phyloP scores from a whole-genome alignment of 2,113 vertebrate genomes.

The Neolamprologus falcicula region DNA sequence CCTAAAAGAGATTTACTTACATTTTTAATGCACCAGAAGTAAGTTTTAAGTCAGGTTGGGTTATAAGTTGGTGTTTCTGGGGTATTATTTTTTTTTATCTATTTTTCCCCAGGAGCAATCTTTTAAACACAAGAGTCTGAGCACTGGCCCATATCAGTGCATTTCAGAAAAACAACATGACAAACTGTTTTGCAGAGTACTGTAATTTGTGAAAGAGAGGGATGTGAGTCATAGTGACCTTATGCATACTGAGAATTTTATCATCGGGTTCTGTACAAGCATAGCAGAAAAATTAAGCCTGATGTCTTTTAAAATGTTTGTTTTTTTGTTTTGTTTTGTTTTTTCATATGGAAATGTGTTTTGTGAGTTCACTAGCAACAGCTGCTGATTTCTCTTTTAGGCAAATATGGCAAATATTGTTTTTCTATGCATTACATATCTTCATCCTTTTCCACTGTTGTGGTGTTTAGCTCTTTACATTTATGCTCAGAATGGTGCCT shows the following conservation, averaged over 20 bases:
- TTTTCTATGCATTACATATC: background rate
- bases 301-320: background rate
- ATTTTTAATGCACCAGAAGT: background rate
- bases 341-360: constrained; percentile 2
- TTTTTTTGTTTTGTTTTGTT: background rate
- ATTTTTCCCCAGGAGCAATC: background rate
- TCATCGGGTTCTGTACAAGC: background rate
- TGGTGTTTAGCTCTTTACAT: background rate
- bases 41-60: background rate
- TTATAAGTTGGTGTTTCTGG: background rate
- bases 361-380: background rate
- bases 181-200: background rate
- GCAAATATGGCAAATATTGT: background rate
- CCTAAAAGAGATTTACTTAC: background rate
- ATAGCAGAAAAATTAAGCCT: background rate
- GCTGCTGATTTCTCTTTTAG: background rate
- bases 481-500: background rate
- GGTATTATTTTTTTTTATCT: background rate
- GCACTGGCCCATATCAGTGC: background rate
- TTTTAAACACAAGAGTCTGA: background rate
- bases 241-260: background rate
- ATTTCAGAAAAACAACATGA: background rate
- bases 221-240: background rate
- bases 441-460: background rate
- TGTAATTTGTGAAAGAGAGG: background rate